Percentiles rank a stretch among this genome's conserved stretches.
Evolutionary conservation across 2,797 vertebrate species (phyloP).

Genomic region (Emys orbicularis): DNA sequence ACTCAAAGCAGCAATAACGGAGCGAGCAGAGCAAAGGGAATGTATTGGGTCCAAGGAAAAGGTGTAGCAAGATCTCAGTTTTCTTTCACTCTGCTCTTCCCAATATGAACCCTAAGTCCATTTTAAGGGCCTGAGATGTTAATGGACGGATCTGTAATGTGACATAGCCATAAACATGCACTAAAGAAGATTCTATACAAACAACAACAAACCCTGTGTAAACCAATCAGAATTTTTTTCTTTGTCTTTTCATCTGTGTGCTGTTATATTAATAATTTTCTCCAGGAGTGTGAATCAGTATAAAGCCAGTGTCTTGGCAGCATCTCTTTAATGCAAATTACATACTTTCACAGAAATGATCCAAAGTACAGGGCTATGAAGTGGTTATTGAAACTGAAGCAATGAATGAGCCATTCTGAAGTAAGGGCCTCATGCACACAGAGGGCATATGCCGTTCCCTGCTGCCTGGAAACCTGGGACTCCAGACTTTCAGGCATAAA

Average conservation of each 20-base stretch:
- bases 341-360: background rate
- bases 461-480: background rate
- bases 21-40: background rate
- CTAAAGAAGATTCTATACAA: background rate
- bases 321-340: background rate
- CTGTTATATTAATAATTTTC: background rate
- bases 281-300: background rate
- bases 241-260: background rate
- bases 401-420: accelerated
- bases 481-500: background rate
- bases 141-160: accelerated
- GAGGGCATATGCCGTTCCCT: accelerated
- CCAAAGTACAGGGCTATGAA: background rate
- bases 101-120: accelerated
- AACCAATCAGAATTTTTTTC: background rate
- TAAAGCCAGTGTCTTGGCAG: background rate
- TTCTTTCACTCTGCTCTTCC: background rate
- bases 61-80: accelerated
- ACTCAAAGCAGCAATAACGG: background rate
- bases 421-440: accelerated
- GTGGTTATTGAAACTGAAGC: accelerated
- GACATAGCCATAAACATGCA: background rate
- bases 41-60: background rate
- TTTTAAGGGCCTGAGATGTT: background rate
- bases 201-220: background rate